Percentiles rank a stretch among this genome's conserved stretches.
phyloP scores from a whole-genome alignment of 2,113 vertebrate species.

The Cnemophilus loriae region DNA sequence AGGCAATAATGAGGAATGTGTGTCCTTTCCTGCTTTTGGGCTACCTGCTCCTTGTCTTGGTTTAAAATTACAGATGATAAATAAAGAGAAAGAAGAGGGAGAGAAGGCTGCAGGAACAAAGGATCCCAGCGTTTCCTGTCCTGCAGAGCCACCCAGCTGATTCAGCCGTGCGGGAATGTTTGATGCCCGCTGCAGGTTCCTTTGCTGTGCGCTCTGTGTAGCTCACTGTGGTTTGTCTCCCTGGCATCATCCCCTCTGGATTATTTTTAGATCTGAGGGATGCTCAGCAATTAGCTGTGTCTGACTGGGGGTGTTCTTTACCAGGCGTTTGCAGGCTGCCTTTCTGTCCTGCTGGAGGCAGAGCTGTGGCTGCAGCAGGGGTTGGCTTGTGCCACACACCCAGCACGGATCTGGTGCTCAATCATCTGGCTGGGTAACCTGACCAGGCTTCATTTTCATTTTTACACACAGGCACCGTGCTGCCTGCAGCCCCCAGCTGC shows the following conservation, averaged over 20 bases:
- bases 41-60: background rate
- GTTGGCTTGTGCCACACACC: background rate
- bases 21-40: background rate
- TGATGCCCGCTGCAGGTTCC: background rate
- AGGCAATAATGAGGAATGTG: background rate
- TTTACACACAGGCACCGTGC: background rate
- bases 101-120: background rate
- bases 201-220: background rate
- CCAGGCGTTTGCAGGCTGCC: background rate
- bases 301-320: background rate
- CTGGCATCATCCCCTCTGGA: background rate
- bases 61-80: background rate
- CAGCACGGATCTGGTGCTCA: rapidly evolving
- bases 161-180: background rate
- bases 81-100: background rate
- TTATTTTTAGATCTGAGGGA: slow-evolving; percentile 35
- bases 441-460: rapidly evolving
- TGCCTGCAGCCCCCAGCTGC: background rate
- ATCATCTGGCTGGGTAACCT: rapidly evolving
- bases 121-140: background rate
- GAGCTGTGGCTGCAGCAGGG: background rate
- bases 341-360: background rate
- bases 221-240: background rate
- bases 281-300: slow-evolving; percentile 28
- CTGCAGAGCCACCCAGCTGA: background rate